Base-by-base conservation (phyloP, 2,888 invertebrate species). In the Reticulitermes lucifugus region DNA sequence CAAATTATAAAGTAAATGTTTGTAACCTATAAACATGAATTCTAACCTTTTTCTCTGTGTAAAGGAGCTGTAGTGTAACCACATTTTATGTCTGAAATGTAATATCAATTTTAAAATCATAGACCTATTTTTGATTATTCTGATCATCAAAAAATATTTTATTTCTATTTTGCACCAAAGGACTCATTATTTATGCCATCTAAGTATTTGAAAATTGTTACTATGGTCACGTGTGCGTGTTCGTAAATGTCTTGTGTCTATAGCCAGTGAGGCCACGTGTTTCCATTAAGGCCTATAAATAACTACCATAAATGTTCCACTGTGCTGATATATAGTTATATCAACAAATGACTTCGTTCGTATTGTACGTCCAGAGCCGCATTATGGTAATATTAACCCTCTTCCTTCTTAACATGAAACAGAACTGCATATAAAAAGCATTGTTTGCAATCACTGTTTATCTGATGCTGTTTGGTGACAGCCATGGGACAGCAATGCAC, bases 201-300 rank as follows among this genome's bases (percentile, higher is more conserved):
- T 22, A 21, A 43, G 21, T 43, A 43, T 75, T 22, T 75, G 43
- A 75, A 75, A 43, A 43, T 35, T 75, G 75, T 75, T 75, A 43
- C 5, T 75, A 75, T 43, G 75, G 22, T 75, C 43, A 43, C 21
- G 46, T 75, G 71, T 85, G 75, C 60, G 81, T 84, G 82, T 84
- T 82, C 35, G 55, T 79, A 55, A 46, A 55, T 55, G 21, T 80
- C 35, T 59, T 81, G 75, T 75, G 75, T 75, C 35, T 86, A 86
- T 83, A 70, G 86, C 86, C 84, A 77, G 55, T 59, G 79, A 75
- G 87, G 86, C 87, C 86, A 85, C 83, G 79, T 86, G 87, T 87
- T 87, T 87, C 87, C 87, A 87, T 85, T 85, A 87, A 87, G 87
- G 87, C 87, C 87, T 87, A 87, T 86, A 86, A 65, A 35, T 79